Evolutionary conservation across 2,113 vertebrate genomes (phyloP), one percentile per base, ranked within the genome.

Genomic region (Neogale vison): DNA sequence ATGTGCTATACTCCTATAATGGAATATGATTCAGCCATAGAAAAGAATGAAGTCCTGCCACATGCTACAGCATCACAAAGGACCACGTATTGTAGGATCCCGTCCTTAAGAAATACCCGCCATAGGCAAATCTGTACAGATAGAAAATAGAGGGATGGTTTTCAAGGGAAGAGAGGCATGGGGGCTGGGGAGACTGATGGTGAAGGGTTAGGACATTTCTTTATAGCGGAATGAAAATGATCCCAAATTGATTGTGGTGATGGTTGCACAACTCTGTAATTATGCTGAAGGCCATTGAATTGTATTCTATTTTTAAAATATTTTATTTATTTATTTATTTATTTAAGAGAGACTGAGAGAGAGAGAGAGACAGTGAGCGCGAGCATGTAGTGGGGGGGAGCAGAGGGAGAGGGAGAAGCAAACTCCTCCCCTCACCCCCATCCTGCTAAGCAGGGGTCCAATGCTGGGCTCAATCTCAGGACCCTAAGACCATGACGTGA

Each of bases 181-280:
- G 59, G 3, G 12, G 36, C 55, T 57, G 11, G 15, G 9, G 29
- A 26, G 34, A 39, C 29, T 71, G 79, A 24, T 74, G 59, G 59
- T 67, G 59, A 61, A 88, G 31, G n/a, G 36, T 24, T 80, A 26
- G 57, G 23, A n/a, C 17, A 47, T 47, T 88, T 57, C 85, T 87
- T 97, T 90, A 45, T 45, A 83, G 42, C 93, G 31, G 24, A 83
- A 63, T 89, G 31, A 88, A 97, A 92, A 92, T 95, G 67, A 84
- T 82, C 63, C 88, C 50, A 76, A 82, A 72, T 79, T 18, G 55
- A 95, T 74, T 61, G 61, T 84, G 67, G n/a, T 14, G 42, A 80
- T 23, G 17, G 63, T 80, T 45, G 36, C 12, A 10, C 31, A 63
- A 52, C 50, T 17, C 50, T 4, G 50, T 52, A 52, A 52, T 52